phyloP scores from a whole-genome alignment of 2,113 vertebrate genomes.

The Corapipo altera region DNA sequence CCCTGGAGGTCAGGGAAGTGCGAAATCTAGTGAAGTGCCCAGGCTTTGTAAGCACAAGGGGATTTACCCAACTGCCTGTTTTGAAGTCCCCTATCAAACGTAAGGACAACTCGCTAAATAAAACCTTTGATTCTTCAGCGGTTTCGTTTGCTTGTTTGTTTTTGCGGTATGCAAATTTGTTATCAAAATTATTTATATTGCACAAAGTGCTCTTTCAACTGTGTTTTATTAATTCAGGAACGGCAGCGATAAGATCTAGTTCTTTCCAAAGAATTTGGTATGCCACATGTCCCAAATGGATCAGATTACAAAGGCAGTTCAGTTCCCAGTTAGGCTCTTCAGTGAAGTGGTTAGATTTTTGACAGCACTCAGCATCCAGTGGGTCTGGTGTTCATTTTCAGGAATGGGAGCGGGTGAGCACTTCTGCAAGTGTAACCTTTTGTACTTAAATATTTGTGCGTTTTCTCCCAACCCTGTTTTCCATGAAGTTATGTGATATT shows the following conservation, averaged over 20 bases:
- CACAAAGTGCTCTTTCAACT: background rate
- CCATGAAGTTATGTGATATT: background rate
- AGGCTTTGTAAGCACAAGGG: background rate
- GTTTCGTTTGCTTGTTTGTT: background rate
- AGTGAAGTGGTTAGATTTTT: slow-evolving; percentile 45
- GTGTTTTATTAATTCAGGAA: slow-evolving; percentile 18
- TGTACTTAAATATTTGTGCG: slow-evolving; percentile 24
- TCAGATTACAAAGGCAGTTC: slow-evolving; percentile 35
- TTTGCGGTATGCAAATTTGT: background rate
- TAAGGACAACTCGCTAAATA: background rate
- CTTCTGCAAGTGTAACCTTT: slow-evolving; percentile 37
- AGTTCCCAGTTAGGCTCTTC: slow-evolving; percentile 2
- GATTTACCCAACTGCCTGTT: background rate
- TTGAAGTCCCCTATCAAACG: background rate
- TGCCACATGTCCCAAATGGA: background rate
- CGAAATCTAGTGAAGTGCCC: background rate
- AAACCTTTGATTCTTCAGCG: fast-evolving
- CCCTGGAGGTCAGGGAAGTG: background rate
- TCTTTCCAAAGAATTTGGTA: slow-evolving; percentile 29
- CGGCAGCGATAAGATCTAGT: background rate
- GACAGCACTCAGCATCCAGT: background rate
- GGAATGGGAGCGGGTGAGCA: background rate
- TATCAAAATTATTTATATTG: background rate
- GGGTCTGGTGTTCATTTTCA: slow-evolving; percentile 37
- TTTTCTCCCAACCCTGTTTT: background rate